A percentile compares a stretch with the other conserved stretches of the same genome.
These are phyloP conservation scores for Chitala chitala DNA, from an alignment of 2,113 vertebrate species.

Conservation along the genomic window DNA sequence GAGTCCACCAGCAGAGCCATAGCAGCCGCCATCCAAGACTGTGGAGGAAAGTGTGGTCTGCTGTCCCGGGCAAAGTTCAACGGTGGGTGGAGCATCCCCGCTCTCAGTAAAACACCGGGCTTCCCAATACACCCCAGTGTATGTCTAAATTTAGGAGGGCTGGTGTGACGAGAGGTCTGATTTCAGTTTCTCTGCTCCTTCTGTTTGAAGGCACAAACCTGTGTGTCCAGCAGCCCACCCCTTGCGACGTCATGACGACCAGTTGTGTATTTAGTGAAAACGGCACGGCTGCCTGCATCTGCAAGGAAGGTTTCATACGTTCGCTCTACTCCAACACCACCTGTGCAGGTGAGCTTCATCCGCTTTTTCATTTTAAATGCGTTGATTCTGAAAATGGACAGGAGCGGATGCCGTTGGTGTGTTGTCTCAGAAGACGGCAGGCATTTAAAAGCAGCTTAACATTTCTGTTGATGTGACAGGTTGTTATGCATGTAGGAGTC, in stretches of 20 bases:
- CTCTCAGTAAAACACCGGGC: not conserved
- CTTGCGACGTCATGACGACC: conserved; percentile 48
- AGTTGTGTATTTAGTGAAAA: not conserved
- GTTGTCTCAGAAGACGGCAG: too few relatives aligned
- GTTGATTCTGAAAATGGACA: too few relatives aligned
- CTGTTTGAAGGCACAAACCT: conserved; percentile 35
- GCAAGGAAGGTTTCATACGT: conserved; percentile 34
- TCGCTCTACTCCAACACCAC: conserved; percentile 32
- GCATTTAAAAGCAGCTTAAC: too few relatives aligned
- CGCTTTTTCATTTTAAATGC: conserved; percentile 42
- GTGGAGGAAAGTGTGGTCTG: not conserved
- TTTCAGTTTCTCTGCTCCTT: not conserved
- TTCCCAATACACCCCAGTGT: not conserved
- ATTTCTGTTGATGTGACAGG: too few relatives aligned
- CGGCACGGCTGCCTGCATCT: conserved; percentile 38
- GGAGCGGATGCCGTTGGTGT: too few relatives aligned
- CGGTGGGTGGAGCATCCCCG: not conserved
- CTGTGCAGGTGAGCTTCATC: conserved; percentile 52
- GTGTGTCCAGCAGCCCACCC: conserved; percentile 20
- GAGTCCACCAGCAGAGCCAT: conserved; percentile 15
- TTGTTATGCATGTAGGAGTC: too few relatives aligned
- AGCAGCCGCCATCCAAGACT: not conserved
- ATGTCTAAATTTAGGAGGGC: not conserved
- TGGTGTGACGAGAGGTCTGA: too few relatives aligned
- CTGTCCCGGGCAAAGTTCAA: conserved; percentile 1